Conservation (phyloP, 35 echinoderm and acorn worm genomes). For the Lytechinus variegatus region DNA sequence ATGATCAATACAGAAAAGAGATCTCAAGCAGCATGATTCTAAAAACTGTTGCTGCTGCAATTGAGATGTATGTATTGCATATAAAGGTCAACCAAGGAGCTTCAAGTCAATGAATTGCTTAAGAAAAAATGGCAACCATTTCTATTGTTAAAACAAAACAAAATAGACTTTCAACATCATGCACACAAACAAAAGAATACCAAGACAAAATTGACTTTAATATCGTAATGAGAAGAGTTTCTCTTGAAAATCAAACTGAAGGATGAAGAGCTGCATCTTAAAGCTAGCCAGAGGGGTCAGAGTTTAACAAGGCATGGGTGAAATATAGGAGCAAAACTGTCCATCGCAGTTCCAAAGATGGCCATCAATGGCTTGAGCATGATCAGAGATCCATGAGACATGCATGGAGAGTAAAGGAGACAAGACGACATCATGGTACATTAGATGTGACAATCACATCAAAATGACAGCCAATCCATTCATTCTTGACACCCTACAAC, state of each 20-base stretch:
- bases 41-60: too few species aligned
- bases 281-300: background rate
- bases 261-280: background rate
- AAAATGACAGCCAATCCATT: background rate
- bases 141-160: too few species aligned
- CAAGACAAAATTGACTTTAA: background rate
- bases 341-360: background rate
- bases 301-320: background rate
- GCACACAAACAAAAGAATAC: background rate
- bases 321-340: background rate
- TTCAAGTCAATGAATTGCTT: too few species aligned
- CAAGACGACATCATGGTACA: background rate
- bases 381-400: background rate
- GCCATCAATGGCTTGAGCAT: background rate
- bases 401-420: background rate
- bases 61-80: too few species aligned
- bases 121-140: too few species aligned
- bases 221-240: background rate
- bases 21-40: too few species aligned
- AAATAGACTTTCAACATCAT: background rate
- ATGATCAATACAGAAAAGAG: too few species aligned
- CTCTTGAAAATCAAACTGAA: background rate
- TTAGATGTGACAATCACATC: slow-evolving; percentile 11
- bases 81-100: too few species aligned
- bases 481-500: background rate